Evolutionary conservation across 2,113 vertebrate genomes (phyloP), one percentile per base, ranked within the genome.

Genomic region (Oryzias melastigma): DNA sequence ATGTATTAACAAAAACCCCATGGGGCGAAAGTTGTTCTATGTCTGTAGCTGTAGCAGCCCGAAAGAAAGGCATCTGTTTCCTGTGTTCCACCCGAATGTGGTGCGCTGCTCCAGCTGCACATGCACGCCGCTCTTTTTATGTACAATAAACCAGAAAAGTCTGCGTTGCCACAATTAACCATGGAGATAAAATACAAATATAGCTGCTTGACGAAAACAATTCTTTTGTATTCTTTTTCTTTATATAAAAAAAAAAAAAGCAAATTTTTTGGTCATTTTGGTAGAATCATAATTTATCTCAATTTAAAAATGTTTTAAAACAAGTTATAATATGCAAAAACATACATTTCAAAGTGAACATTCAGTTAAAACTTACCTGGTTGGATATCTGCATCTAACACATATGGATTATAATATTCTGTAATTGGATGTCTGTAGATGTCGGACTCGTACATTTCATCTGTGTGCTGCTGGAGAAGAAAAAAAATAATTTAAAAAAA

Each of bases 361-460:
- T 13, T 76, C 52, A 76, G 65, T 49, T 73, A 64, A 77, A 83
- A 85, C 95, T 96, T 89, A 98, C 96, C 95, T 59, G 92, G 86
- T 62, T 96, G 97, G 78, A 93, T 95, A 16, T 98, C 95, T 87
- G 92, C 86, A 82, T 98, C 95, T 48, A 94, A 92, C 71, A 97
- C 90, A 77, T 96, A 98, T 2, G 92, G 91, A 88, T 94, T 92
- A 80, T 96, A 97, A 90, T 97, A 98, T 80, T 96, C 97, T 62
- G 96, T 86, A 52, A 95, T 94, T 5, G 91, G 90, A 45, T 92
- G 93, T 82, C 95, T 93, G 89, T 95, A 99, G 74, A 95, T 92
- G 52, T 99, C 96, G 45, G 94, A 75, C 24, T 98, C 97, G 42
- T 96, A 98, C 84, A 97, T 93, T 60, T 99, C 97, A 88, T 99